Conservation (phyloP, 2,113 vertebrate genomes). For the Coregonus clupeaformis region DNA sequence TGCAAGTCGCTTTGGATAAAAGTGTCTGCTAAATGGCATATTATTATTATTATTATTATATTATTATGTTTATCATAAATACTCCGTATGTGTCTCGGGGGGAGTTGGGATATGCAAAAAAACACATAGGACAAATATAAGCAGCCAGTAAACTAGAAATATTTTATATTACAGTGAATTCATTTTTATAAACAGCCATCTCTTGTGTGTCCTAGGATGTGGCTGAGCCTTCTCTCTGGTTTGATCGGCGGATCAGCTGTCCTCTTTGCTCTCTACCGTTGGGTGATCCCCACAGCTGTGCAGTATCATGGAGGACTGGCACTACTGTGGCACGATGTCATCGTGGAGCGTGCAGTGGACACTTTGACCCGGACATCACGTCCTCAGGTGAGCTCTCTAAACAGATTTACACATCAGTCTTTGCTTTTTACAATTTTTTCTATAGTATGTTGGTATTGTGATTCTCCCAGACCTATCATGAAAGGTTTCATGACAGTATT, state of each 20-base stretch:
- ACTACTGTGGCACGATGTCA: slow-evolving; percentile 66
- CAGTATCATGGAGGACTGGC: slow-evolving; percentile 62
- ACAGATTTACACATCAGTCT: too few relatives aligned
- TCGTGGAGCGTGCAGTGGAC: slow-evolving; percentile 62
- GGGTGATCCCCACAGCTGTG: slow-evolving; percentile 61
- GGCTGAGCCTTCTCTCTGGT: slow-evolving; percentile 53
- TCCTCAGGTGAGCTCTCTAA: too few relatives aligned
- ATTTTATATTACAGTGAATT: not conserved
- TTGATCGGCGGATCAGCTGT: slow-evolving; percentile 52
- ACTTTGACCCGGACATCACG: too few relatives aligned
- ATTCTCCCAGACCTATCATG: not conserved
- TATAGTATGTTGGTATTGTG: too few relatives aligned
- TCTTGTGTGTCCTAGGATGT: slow-evolving; percentile 60
- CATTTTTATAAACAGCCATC: not conserved
- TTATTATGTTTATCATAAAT: not conserved
- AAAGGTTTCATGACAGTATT: not conserved
- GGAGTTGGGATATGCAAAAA: not conserved
- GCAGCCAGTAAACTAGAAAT: not conserved
- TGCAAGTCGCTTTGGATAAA: too few relatives aligned
- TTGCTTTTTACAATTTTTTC: too few relatives aligned
- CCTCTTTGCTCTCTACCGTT: slow-evolving; percentile 61
- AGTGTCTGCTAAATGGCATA: too few relatives aligned
- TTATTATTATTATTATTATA: too few relatives aligned
- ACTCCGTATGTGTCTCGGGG: not conserved
- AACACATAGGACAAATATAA: too few relatives aligned